phyloP scores from a whole-genome alignment of 2,113 vertebrate genomes.

The Conger conger region DNA sequence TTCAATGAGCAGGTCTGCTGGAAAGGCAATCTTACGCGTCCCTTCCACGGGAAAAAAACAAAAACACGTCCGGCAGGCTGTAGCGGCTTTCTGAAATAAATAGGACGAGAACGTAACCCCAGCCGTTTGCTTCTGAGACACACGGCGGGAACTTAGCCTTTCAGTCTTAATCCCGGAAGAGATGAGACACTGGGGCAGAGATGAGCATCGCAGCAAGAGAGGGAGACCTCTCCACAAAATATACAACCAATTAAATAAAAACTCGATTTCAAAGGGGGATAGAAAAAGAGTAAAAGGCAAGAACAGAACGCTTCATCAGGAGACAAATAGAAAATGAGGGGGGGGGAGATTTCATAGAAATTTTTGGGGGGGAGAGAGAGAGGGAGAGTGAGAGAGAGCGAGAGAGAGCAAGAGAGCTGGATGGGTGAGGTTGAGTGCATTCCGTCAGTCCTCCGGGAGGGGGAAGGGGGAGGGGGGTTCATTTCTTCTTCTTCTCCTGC shows the following conservation, averaged over 20 bases:
- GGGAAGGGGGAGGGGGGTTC: too few relatives aligned
- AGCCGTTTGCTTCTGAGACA: background rate
- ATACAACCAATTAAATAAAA: background rate
- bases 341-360: background rate
- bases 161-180: constrained; percentile 8
- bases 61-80: background rate
- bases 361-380: background rate
- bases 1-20: background rate
- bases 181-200: background rate
- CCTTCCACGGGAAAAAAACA: background rate
- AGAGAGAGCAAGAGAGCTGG: background rate
- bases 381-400: background rate
- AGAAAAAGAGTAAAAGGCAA: background rate
- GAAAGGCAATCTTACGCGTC: background rate
- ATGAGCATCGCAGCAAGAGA: background rate
- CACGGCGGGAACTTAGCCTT: background rate
- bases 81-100: background rate
- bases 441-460: constrained; percentile 16
- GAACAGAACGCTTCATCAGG: background rate
- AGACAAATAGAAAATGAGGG: background rate
- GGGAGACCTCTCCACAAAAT: background rate
- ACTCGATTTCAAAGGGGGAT: background rate
- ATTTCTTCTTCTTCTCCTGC: constrained; percentile 91
- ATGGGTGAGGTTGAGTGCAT: background rate
- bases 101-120: background rate